Base-by-base conservation (phyloP, 2,888 invertebrate genomes). In the Abrostola tripartita region DNA sequence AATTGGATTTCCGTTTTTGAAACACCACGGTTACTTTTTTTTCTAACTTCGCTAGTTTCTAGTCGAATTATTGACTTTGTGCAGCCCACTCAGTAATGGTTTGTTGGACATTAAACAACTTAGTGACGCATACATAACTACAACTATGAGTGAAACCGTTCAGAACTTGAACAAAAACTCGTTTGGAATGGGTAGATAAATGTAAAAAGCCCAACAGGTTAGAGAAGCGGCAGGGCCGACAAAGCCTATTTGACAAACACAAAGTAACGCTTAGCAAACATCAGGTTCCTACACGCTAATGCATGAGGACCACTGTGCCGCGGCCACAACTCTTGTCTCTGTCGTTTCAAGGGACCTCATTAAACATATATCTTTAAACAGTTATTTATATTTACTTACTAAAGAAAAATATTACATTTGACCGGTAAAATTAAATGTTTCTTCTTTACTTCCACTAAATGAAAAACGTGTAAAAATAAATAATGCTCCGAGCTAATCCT, bases 231-330 rank as follows among this genome's bases (percentile, higher is more conserved):
- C 81, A 73, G 81, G 76, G 81, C 85, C 85, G 83, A 88, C 87
- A 88, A 89, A 91, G 88, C 85, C 83, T 84, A 79, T 85, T 86
- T 84, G 81, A 81, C 87, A 90, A 91, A 90, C 84, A 89, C 83
- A 84, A 87, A 88, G 88, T 85, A 86, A 87, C 87, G 83, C 81
- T 85, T 82, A 85, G 88, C 84, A 90, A 92, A 92, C 87, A 89
- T 79, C 76, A 81, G 83, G 78, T 84, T 88, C 78, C 85, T 84
- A 87, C 85, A 83, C 86, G 89, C 85, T 92, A 92, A 92, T 92
- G 88, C 87, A 88, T 66, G 83, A 82, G 85, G 85, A 87, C 85
- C 84, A 82, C 78, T 78, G 78, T 67, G 75, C 72, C 76, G 74
- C 65, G 71, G 67, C 73, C 74, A 61, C 79, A 74, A 76, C 79